Evolutionary conservation across 2,888 invertebrate genomes (phyloP), one percentile per base, ranked within the genome.

Genomic region (Ernsta delagoae): DNA sequence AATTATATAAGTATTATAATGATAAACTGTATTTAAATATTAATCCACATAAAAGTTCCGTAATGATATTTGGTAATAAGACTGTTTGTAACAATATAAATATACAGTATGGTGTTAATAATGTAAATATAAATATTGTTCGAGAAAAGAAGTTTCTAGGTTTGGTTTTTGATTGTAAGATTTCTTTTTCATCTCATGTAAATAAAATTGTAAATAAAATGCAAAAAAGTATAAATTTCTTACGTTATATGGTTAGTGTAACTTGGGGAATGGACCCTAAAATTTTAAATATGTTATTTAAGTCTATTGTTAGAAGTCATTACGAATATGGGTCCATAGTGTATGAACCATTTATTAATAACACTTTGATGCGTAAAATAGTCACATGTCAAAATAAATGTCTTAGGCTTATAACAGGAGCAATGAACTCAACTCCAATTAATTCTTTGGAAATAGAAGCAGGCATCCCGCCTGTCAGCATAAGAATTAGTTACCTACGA

Each of bases 171-270:
- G 45, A 45, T n/a, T n/a, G 45, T 45, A 45, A 45, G 45, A 45
- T 45, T 45, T 45, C 45, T 45, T 45, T 45, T 45, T 45, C 45
- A 45, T 45, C 45, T 45, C 45, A 45, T 45, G 45, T 45, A 45
- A 45, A n/a, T n/a, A 45, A 5, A 45, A 45, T 45, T 45, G 45
- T 45, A 45, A 45, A 45, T 45, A 45, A 45, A 45, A 45, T 45
- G 45, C 45, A 45, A n/a, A 45, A n/a, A 9, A 45, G 45, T n/a
- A 45, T 45, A 45, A 45, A 45, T 45, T 45, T 45, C 45, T n/a
- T 45, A 45, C 45, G 45, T 45, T 45, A 45, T 45, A 45, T 45
- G 45, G n/a, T n/a, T n/a, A 45, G 45, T 45, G 45, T 45, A n/a
- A 45, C n/a, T n/a, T 45, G 45, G 45, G 45, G 45, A n/a, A 45